These are phyloP conservation scores for Lutjanus campechanus DNA, from an alignment of 2,797 vertebrate species.

Conservation along the genomic window DNA sequence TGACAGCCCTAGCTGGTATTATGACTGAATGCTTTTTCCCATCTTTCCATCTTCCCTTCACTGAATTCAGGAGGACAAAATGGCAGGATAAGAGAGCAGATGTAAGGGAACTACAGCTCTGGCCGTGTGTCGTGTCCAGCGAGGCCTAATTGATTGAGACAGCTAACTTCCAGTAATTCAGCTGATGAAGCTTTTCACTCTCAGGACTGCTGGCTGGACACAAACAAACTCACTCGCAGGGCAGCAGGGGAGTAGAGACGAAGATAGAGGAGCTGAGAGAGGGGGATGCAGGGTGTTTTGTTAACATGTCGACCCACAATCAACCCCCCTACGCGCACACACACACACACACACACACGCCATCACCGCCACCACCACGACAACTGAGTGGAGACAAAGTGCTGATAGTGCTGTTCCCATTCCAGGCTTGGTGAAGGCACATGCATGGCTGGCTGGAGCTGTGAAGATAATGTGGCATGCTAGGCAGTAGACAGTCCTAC, in stretches of 20 bases:
- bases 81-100: constrained; percentile 40
- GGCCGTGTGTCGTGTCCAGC: constrained; percentile 42
- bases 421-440: constrained; percentile 65
- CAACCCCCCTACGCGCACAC: constrained; percentile 37
- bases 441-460: constrained; percentile 79
- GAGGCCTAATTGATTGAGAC: constrained; percentile 81
- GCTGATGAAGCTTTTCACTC: constrained; percentile 84
- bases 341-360: background rate
- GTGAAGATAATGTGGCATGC: constrained; percentile 78
- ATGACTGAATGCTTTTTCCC: too few species aligned
- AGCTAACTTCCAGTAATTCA: constrained; percentile 84
- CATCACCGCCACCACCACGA: constrained; percentile 4
- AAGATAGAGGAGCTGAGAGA: constrained; percentile 58
- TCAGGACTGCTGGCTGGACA: constrained; percentile 81
- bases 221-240: constrained; percentile 69
- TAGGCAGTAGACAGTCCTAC: constrained; percentile 65
- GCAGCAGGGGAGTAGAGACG: constrained; percentile 59
- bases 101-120: constrained; percentile 39
- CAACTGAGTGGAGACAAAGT: constrained; percentile 70
- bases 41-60: too few species aligned
- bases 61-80: constrained; percentile 62
- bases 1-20: too few species aligned
- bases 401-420: constrained; percentile 80
- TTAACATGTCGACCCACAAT: constrained; percentile 71
- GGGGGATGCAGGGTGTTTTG: constrained; percentile 70